A percentile compares a stretch with the other conserved stretches of the same genome.
Evolutionary conservation across 2,888 invertebrate genomes (phyloP).

Genomic region (Esperia sulphurella): DNA sequence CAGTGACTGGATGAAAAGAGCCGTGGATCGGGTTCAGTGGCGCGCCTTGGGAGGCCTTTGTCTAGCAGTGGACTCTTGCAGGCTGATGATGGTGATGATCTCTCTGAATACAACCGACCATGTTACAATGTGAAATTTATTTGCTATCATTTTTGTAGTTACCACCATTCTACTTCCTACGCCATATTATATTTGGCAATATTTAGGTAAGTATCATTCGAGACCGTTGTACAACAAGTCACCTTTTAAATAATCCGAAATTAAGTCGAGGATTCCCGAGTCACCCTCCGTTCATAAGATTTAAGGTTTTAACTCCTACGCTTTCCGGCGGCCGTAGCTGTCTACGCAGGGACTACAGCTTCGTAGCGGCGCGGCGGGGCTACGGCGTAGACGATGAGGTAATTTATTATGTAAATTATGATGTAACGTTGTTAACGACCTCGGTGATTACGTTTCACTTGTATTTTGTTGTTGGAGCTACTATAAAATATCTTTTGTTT

Average conservation of each 20-base stretch:
- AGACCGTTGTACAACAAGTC: not conserved
- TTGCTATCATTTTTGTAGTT: no score
- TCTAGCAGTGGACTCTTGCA: no score
- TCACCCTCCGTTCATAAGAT: slow-evolving; percentile 1
- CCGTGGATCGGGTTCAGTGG: no score
- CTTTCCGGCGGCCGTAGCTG: not conserved
- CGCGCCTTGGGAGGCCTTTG: no score
- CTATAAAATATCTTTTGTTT: not conserved
- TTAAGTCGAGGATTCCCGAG: slow-evolving; percentile 2
- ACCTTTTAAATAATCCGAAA: slow-evolving; percentile 2
- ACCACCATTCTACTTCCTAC: no score
- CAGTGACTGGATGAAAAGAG: no score
- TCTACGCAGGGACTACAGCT: slow-evolving; percentile 2
- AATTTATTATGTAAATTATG: slow-evolving; percentile 12
- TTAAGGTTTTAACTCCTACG: no score
- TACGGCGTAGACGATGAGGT: slow-evolving; percentile 4
- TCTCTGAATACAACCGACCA: no score
- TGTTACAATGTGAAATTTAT: no score
- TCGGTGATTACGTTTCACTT: slow-evolving; percentile 4
- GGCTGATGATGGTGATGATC: no score
- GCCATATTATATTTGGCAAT: no score
- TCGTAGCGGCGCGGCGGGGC: slow-evolving; percentile 4
- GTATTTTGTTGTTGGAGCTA: not conserved
- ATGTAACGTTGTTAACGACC: slow-evolving; percentile 11
- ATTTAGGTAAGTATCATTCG: not conserved